Percentiles rank a stretch among this genome's conserved stretches.
Evolutionary conservation across 2,113 vertebrate genomes (phyloP).

Genomic region (Australoheros scitulus): DNA sequence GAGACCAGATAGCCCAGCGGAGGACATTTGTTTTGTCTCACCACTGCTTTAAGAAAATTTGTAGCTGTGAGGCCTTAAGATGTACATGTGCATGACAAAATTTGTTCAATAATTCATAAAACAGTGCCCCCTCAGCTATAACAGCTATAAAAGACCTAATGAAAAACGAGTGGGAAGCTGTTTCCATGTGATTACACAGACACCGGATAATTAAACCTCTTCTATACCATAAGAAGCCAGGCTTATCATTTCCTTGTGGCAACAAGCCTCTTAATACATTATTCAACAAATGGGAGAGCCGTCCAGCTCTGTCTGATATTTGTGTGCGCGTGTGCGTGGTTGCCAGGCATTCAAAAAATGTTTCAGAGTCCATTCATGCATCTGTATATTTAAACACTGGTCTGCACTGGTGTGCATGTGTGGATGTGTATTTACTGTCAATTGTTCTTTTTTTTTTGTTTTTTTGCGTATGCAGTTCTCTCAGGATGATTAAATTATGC

Average conservation of each 20-base stretch:
- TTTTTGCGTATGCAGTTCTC: slow-evolving; percentile 20
- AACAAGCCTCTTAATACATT: slow-evolving; percentile 66
- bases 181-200: slow-evolving; percentile 74
- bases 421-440: not conserved
- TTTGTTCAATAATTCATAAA: slow-evolving; percentile 73
- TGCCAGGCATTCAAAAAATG: not conserved
- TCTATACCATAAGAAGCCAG: slow-evolving; percentile 67
- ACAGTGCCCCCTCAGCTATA: slow-evolving; percentile 61
- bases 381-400: slow-evolving; percentile 2
- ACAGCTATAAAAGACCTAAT: slow-evolving; percentile 70
- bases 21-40: slow-evolving; percentile 49
- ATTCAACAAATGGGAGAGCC: slow-evolving; percentile 65
- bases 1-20: slow-evolving; percentile 27
- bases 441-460: not conserved
- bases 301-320: slow-evolving; percentile 33
- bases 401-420: not conserved
- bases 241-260: slow-evolving; percentile 68
- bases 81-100: slow-evolving; percentile 47
- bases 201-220: slow-evolving; percentile 73
- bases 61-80: slow-evolving; percentile 25
- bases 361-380: slow-evolving; percentile 27
- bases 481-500: slow-evolving; percentile 65
- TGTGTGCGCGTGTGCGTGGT: slow-evolving; percentile 7
- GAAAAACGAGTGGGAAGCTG: slow-evolving; percentile 69
- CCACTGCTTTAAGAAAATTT: slow-evolving; percentile 36